Evolutionary conservation across 2,888 invertebrate species (phyloP).

Genomic region (Limenitis camilla): DNA sequence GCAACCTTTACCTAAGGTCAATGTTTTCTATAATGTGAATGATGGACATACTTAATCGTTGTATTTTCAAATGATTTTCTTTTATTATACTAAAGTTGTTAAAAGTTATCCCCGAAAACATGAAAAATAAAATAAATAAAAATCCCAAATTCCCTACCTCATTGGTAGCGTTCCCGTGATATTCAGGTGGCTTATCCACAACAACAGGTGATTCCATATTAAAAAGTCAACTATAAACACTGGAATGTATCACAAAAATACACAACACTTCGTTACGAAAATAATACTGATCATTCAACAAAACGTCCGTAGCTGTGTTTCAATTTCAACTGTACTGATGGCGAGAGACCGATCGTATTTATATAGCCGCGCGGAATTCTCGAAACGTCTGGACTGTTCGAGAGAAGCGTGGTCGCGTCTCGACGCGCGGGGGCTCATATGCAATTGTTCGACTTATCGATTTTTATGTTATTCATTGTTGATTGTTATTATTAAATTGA

Average conservation of each 20-base stretch:
- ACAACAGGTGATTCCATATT: constrained; percentile 77
- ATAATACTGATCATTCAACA: constrained; percentile 29
- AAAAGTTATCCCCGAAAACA: not conserved
- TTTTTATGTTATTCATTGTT: constrained; percentile 15
- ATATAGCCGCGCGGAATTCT: constrained; percentile 41
- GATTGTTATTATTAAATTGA: not conserved
- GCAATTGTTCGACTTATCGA: constrained; percentile 12
- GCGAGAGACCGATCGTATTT: constrained; percentile 44
- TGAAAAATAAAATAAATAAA: not conserved
- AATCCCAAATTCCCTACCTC: constrained; percentile 58
- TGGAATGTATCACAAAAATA: constrained; percentile 55
- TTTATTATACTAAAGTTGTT: not conserved
- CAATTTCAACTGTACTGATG: constrained; percentile 52
- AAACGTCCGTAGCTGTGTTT: constrained; percentile 41
- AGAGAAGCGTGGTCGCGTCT: constrained; percentile 35
- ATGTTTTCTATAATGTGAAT: not conserved
- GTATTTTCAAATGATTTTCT: too few species aligned
- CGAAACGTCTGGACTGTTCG: constrained; percentile 45
- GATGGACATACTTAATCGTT: not conserved
- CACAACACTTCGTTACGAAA: constrained; percentile 50
- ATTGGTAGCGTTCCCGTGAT: constrained; percentile 52
- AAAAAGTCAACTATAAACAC: constrained; percentile 48
- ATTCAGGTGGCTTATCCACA: constrained; percentile 76
- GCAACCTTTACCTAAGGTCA: not conserved
- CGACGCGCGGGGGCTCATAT: constrained; percentile 11